These are phyloP conservation scores for Sarcophaga subvicina DNA, from an alignment of 2,888 invertebrate genomes.

Conservation along the genomic window DNA sequence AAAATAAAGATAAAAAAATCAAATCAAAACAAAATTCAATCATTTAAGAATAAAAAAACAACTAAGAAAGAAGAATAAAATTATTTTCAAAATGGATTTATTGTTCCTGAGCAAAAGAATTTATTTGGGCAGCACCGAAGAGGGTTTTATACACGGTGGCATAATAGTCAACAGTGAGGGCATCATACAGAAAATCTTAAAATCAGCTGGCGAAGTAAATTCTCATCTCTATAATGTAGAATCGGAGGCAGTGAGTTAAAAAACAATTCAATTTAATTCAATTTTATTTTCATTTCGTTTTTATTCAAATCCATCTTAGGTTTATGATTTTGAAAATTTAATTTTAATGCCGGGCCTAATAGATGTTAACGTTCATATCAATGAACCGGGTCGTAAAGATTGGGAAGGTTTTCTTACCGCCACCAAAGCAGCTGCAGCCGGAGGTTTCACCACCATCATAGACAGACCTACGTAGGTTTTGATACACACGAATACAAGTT, in stretches of 20 bases:
- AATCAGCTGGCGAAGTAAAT: constrained; percentile 82
- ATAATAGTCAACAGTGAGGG: constrained; percentile 84
- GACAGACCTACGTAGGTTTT: constrained; percentile 87
- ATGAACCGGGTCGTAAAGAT: constrained; percentile 87
- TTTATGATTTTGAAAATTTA: constrained; percentile 82
- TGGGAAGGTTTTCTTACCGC: constrained; percentile 89
- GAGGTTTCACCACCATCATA: constrained; percentile 88
- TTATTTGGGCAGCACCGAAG: constrained; percentile 82
- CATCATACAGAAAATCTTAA: constrained; percentile 83
- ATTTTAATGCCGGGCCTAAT: constrained; percentile 87
- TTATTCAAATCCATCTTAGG: constrained; percentile 68
- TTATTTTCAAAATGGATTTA: constrained; percentile 77
- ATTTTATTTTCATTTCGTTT: background rate
- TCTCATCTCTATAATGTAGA: constrained; percentile 82
- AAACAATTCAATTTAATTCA: background rate
- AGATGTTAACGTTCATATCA: constrained; percentile 89
- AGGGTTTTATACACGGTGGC: constrained; percentile 84
- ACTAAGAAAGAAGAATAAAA: background rate
- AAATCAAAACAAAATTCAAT: background rate
- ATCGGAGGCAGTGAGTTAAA: constrained; percentile 83
- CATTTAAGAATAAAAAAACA: constrained; percentile 13
- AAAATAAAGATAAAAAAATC: background rate
- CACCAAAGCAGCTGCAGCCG: constrained; percentile 88
- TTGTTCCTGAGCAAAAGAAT: constrained; percentile 82
- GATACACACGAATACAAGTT: too few relatives aligned